phyloP scores from a whole-genome alignment of 2,113 vertebrate species.

The Nymphicus hollandicus region DNA sequence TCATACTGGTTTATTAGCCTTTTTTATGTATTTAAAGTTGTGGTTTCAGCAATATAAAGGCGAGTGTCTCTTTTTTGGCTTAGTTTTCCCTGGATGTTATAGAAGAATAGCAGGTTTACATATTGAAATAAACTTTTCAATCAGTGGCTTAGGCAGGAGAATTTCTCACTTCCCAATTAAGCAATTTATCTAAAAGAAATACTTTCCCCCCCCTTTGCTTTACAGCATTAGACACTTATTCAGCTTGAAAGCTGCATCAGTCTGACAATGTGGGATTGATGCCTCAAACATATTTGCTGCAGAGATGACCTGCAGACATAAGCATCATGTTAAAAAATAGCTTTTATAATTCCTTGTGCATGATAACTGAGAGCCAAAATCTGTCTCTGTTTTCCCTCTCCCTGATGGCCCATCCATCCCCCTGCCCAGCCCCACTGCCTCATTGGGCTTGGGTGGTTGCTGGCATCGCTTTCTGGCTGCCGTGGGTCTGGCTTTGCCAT shows the following conservation, averaged over 20 bases:
- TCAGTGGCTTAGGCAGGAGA: conserved; percentile 33
- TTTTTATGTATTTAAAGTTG: not conserved
- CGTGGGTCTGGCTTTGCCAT: not conserved
- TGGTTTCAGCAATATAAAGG: not conserved
- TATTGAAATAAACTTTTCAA: conserved; percentile 26
- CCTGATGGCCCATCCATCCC: rapidly evolving
- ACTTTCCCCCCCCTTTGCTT: not conserved
- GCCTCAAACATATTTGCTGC: conserved; percentile 18
- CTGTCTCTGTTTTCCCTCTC: not conserved
- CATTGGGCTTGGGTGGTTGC: rapidly evolving
- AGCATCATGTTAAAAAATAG: conserved; percentile 35
- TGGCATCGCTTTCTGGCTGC: rapidly evolving
- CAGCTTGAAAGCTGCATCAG: not conserved
- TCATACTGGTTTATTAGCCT: not conserved
- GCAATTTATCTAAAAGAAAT: conserved; percentile 51
- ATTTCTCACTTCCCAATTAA: conserved; percentile 50
- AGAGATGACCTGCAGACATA: conserved; percentile 44
- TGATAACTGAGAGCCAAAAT: not conserved
- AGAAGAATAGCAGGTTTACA: not conserved
- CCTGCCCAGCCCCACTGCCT: not conserved
- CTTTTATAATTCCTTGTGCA: not conserved
- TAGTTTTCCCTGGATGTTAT: not conserved
- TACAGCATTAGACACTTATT: conserved; percentile 32
- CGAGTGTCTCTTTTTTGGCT: not conserved
- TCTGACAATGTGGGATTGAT: conserved; percentile 27